Base-by-base conservation (phyloP, 2,888 invertebrate genomes). In the Pseudococcus viburni region DNA sequence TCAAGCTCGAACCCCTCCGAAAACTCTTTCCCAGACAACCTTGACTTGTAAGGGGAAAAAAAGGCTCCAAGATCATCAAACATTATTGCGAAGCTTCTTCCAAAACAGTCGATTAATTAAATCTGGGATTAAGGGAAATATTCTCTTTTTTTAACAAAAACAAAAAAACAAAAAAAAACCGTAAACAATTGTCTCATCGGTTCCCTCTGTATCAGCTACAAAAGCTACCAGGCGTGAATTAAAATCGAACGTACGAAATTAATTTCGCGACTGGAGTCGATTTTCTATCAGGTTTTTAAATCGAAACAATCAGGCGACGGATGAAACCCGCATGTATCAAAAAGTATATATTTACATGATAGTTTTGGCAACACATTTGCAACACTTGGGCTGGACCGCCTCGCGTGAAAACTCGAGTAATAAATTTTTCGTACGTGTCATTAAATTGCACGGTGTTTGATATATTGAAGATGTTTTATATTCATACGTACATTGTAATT, bases 351-450 rank as follows among this genome's bases (percentile, higher is more conserved):
- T n/a, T n/a, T 9, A 42, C 42, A 42, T 42, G 22, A 64, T 64
- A 22, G 22, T 64, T 64, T 64, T 64, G 64, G 64, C 64, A 22
- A 12, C 64, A 59, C 15, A 64, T 64, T 64, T 64, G 9, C 64
- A 64, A 64, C n/a, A 55, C 3, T n/a, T 0, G 51, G 51, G 51
- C 42, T 9, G 42, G 26, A 3, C 42, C 48, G 12, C 48, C 48
- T 51, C 48, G 48, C 12, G 22, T 22, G 64, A 64, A 64, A 64
- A 64, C 22, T 22, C 64, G 64, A 64, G 22, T 64, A 64, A 64
- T 64, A 64, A 64, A 64, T 64, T 64, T 22, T 64, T 64, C 64
- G 19, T 22, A 64, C 64, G 64, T 64, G 64, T 64, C 64, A 22
- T 64, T 64, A 64, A 64, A 64, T 64, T 64, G 64, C 22, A 64